phyloP scores from a whole-genome alignment of 2,113 vertebrate species.

The Pollachius pollachius region DNA sequence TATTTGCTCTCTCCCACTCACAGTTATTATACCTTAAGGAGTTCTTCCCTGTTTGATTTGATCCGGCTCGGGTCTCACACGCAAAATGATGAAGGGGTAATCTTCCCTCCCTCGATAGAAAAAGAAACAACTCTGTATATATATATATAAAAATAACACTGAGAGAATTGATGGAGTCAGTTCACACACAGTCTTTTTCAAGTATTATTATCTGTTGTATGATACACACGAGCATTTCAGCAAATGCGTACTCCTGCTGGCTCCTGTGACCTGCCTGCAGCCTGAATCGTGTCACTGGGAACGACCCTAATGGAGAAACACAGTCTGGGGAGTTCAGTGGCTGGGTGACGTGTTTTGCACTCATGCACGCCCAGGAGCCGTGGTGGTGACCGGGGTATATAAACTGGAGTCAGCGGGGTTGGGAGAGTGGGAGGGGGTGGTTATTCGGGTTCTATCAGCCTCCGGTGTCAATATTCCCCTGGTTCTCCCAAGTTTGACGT shows the following conservation, averaged over 20 bases:
- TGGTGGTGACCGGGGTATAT: too few relatives aligned
- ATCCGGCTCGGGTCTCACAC: not conserved
- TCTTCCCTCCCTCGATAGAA: not conserved
- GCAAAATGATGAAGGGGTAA: not conserved
- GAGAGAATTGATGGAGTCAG: not conserved
- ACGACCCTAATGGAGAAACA: not conserved
- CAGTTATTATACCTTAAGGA: not conserved
- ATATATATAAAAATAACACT: too few relatives aligned
- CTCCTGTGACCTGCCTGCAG: too few relatives aligned
- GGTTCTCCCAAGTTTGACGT: constrained; percentile 8
- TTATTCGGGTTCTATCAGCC: constrained; percentile 1
- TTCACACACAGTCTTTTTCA: not conserved
- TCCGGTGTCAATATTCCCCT: constrained; percentile 13
- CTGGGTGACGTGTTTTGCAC: not conserved
- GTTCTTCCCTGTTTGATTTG: not conserved
- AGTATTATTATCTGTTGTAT: not conserved
- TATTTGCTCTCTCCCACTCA: not conserved
- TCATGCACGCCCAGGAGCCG: not conserved
- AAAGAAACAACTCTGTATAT: too few relatives aligned
- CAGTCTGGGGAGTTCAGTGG: not conserved
- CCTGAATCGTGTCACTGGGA: too few relatives aligned
- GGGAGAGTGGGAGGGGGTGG: not conserved
- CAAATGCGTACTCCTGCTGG: too few relatives aligned
- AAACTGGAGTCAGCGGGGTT: not conserved
- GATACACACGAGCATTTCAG: not conserved